A percentile compares a stretch with the other conserved stretches of the same genome.
Evolutionary conservation across 2,113 vertebrate species (phyloP).

Genomic region (Phrynosoma blainvillii): DNA sequence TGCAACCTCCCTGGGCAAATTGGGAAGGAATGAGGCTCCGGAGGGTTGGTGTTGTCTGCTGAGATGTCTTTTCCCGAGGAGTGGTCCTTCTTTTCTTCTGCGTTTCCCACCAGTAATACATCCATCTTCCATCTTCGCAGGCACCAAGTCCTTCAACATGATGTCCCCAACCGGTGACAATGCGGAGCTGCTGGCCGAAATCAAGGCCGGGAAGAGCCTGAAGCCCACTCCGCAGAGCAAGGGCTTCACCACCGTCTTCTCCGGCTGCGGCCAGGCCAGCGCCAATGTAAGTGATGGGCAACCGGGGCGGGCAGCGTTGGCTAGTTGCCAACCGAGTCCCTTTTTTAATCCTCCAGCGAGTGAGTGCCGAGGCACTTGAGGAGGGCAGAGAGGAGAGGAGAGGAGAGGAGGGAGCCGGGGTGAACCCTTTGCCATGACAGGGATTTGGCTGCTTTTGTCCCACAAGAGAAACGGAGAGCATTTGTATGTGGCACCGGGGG

Average conservation of each 20-base stretch:
- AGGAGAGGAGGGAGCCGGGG: not conserved
- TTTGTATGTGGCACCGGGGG: too few species aligned
- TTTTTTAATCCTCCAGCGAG: not conserved
- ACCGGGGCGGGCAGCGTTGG: not conserved
- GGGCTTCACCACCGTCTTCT: slow-evolving; percentile 92
- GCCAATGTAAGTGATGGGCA: slow-evolving; percentile 76
- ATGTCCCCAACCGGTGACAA: slow-evolving; percentile 98
- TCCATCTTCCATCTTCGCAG: slow-evolving; percentile 71
- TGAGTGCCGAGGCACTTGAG: not conserved
- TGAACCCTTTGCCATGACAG: not conserved
- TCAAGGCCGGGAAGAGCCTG: slow-evolving; percentile 95
- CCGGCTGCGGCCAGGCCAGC: slow-evolving; percentile 82
- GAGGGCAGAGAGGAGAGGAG: not conserved
- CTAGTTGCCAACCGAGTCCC: not conserved
- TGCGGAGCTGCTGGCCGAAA: slow-evolving; percentile 95
- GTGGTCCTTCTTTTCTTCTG: not conserved
- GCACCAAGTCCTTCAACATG: slow-evolving; percentile 99
- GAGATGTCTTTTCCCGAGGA: too few species aligned
- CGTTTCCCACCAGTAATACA: too few species aligned
- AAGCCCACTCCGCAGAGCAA: slow-evolving; percentile 96
- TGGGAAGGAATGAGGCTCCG: too few species aligned
- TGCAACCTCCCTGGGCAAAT: too few species aligned
- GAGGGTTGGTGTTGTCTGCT: too few species aligned
- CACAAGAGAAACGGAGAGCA: too few species aligned
- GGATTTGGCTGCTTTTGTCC: too few species aligned